phyloP scores from a whole-genome alignment of 2,797 vertebrate genomes.

The Philypnodon macrostomus region DNA sequence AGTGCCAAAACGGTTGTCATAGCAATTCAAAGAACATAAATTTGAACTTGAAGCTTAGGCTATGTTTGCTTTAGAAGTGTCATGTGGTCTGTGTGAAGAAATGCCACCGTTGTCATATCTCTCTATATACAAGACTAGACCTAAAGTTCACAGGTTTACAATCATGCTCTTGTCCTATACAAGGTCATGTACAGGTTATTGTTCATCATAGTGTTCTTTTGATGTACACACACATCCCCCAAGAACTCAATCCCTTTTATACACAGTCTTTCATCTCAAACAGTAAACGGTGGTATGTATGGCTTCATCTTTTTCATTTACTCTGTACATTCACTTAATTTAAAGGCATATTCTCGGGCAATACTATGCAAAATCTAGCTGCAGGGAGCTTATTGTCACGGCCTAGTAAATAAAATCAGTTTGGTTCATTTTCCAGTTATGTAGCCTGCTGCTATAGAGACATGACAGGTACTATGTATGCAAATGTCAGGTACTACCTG shows the following conservation, averaged over 20 bases:
- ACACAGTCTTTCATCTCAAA: constrained; percentile 4
- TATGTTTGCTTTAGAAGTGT: background rate
- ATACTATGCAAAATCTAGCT: too few species aligned
- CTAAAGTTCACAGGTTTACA: background rate
- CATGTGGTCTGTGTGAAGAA: background rate
- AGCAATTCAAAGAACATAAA: too few species aligned
- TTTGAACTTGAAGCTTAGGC: background rate
- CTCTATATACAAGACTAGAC: background rate
- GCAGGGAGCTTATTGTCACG: too few species aligned
- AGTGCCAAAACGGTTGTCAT: too few species aligned
- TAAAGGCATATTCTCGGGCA: too few species aligned
- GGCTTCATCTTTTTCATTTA: background rate
- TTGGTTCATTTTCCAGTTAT: too few species aligned
- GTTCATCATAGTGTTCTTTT: background rate
- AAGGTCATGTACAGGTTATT: background rate
- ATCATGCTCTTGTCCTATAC: background rate
- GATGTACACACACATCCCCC: constrained; percentile 1
- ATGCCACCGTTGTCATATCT: background rate
- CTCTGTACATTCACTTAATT: background rate
- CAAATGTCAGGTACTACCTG: too few species aligned
- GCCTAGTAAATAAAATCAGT: too few species aligned
- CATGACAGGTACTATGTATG: too few species aligned
- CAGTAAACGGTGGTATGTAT: background rate
- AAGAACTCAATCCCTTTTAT: background rate
- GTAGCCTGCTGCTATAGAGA: too few species aligned